These are phyloP conservation scores for Hypomesus transpacificus DNA, from an alignment of 2,113 vertebrate species.

Conservation along the genomic window DNA sequence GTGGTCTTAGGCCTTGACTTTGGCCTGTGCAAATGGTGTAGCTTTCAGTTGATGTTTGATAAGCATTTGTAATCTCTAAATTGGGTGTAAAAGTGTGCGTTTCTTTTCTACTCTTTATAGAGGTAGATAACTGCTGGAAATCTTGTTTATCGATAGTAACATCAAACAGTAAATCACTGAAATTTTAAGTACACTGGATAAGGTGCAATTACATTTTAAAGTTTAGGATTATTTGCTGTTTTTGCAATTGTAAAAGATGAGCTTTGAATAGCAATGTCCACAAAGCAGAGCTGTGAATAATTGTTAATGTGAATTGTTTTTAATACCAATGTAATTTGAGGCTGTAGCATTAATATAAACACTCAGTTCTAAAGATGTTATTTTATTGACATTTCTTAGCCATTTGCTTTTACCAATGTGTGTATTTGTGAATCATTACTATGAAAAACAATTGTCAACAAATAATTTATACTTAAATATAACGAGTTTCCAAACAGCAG, in stretches of 20 bases:
- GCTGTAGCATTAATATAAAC: neutral
- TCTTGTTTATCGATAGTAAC: constrained; percentile 23
- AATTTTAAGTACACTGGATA: too few relatives aligned
- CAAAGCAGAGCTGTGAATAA: neutral
- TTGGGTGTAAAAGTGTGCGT: too few relatives aligned
- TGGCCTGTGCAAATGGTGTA: too few relatives aligned
- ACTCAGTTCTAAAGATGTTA: neutral
- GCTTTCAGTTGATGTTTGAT: too few relatives aligned
- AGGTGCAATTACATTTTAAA: neutral
- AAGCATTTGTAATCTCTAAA: too few relatives aligned
- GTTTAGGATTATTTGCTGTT: neutral
- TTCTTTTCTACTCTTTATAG: constrained; percentile 39
- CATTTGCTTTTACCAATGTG: neutral
- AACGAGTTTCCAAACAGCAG: too few relatives aligned
- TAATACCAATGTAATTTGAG: neutral
- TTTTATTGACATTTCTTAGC: neutral
- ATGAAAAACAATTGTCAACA: neutral
- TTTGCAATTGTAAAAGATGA: neutral
- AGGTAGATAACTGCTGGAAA: constrained; percentile 66
- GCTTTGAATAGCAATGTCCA: neutral
- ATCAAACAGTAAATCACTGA: too few relatives aligned
- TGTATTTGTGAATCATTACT: neutral
- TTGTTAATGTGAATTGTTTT: neutral
- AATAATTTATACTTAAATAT: neutral
- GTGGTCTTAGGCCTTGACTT: too few relatives aligned